Base-by-base conservation (phyloP, 2,113 vertebrate species). In the Ciconia maguari region DNA sequence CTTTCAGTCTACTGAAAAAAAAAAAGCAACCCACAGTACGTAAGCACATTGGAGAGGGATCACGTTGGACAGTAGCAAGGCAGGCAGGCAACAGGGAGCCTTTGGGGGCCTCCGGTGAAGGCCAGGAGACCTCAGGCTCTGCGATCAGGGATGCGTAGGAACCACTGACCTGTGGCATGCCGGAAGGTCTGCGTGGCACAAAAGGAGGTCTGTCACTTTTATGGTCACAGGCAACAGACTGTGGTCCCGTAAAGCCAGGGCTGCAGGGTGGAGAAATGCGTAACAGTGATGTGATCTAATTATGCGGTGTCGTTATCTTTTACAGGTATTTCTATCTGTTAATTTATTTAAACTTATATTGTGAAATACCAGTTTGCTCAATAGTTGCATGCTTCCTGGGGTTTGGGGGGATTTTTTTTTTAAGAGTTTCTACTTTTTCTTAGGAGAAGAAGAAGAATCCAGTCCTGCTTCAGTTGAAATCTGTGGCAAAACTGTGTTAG, bases 21-120 rank as follows among this genome's bases (percentile, higher is more conserved):
- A 54, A 75, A 36, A 25, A 32, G 9, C 18, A 84, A 11, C 7
- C 1, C 13, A 9, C 3, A 7, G 38, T 22, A 48, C 0, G 1
- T 69, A 34, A 65, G 25, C 9, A 13, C 32, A 12, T 18, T 9
- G 25, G 27, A 80, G 36, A 26, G 17, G 42, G 44, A 11, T 78
- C 20, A 1, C 3, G 0, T 2, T 51, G 49, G 70, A n/a, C 16
- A 32, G 32, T 2, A 44, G 25, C 29, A 41, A 79, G 65, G 9
- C 27, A 70, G 32, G 19, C 11, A 65, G 34, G 27, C 24, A 72
- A 30, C 24, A 29, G 13, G 30, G 46, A 89, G 34, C 15, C 15
- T 90, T 34, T 3, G 6, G 46, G 49, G 42, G 46, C 41, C 75
- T 74, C 32, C 7, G 10, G 9, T 32, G 68, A 85, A 22, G 34